phyloP scores from a whole-genome alignment of 2,113 vertebrate genomes.

The zebrafish (Danio rerio) region DNA sequence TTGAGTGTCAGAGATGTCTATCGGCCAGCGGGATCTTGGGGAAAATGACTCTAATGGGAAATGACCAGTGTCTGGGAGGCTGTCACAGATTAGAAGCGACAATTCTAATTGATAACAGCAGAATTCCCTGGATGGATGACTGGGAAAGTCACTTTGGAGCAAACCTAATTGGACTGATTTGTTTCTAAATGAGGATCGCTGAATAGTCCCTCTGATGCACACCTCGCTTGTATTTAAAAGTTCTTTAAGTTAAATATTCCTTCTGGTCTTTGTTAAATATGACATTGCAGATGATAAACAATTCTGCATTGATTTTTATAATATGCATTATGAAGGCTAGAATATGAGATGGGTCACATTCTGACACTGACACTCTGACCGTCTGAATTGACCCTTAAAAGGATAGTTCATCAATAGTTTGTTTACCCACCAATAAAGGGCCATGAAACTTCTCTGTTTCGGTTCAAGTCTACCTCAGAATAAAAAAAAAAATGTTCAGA shows the following conservation, averaged over 20 bases:
- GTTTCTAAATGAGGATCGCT: constrained; percentile 76
- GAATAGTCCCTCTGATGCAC: constrained; percentile 65
- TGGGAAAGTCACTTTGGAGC: constrained; percentile 92
- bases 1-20: constrained; percentile 80
- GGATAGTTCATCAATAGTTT: no score
- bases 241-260: background rate
- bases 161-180: constrained; percentile 94
- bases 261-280: background rate
- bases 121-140: constrained; percentile 87
- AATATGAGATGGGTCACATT: background rate
- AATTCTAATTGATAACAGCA: constrained; percentile 94
- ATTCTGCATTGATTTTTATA: background rate
- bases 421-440: no score
- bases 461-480: no score
- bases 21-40: constrained; percentile 83
- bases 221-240: constrained; percentile 32
- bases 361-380: background rate
- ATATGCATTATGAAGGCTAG: background rate
- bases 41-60: constrained; percentile 94
- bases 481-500: no score
- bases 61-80: constrained; percentile 87
- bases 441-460: no score
- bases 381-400: background rate
- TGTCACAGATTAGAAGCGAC: constrained; percentile 93
- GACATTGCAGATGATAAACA: constrained; percentile 6